Percentiles rank a stretch among this genome's conserved stretches.
Evolutionary conservation across 2,797 vertebrate species (phyloP).

Genomic region (Tapera naevia): DNA sequence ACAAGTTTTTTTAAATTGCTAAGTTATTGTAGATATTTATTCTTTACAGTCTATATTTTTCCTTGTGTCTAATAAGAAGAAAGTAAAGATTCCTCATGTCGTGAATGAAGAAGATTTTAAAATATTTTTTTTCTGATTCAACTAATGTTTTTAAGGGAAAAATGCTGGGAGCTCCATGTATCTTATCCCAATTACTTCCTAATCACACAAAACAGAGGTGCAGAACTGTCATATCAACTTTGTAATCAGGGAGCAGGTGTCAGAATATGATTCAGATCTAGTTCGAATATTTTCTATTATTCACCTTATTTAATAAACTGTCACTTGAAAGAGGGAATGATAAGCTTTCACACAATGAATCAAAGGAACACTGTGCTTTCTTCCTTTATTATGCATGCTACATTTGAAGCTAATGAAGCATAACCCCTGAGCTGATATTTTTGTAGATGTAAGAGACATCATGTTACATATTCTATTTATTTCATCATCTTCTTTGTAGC

Average conservation of each 20-base stretch:
- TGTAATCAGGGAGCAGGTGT: not conserved
- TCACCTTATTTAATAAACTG: slow-evolving; percentile 78
- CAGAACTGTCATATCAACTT: not conserved
- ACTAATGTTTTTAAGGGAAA: not conserved
- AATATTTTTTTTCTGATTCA: not conserved
- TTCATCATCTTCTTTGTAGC: slow-evolving; percentile 62
- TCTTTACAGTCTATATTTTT: not conserved
- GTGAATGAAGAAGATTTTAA: not conserved
- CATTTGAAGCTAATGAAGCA: slow-evolving; percentile 78
- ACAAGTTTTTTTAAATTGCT: not conserved
- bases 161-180: not conserved
- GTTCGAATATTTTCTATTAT: slow-evolving; percentile 66
- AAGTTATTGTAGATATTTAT: not conserved
- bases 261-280: slow-evolving; percentile 51
- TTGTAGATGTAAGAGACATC: slow-evolving; percentile 75
- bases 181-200: not conserved
- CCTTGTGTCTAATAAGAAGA: not conserved
- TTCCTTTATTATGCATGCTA: slow-evolving; percentile 82
- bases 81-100: not conserved
- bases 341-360: slow-evolving; percentile 78
- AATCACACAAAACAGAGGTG: slow-evolving; percentile 27
- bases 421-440: slow-evolving; percentile 71
- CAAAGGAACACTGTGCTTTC: slow-evolving; percentile 72
- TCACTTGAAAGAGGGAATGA: slow-evolving; percentile 72
- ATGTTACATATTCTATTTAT: slow-evolving; percentile 73